Conservation (phyloP, 2,113 vertebrate species). For the Terrapene triunguis region DNA sequence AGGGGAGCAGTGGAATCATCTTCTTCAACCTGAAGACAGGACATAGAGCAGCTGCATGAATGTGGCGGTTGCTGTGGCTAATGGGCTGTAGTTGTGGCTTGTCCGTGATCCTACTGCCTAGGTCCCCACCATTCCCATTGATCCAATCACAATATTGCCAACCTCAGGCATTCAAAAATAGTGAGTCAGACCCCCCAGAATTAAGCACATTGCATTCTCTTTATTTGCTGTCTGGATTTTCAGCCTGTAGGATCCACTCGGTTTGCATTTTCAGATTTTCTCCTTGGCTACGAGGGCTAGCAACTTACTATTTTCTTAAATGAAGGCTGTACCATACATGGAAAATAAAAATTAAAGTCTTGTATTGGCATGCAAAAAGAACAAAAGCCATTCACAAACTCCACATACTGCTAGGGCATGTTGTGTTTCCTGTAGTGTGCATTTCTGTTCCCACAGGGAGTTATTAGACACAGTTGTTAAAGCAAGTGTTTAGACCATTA, state of each 20-base stretch:
- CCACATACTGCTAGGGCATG: slow-evolving; percentile 52
- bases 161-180: not conserved
- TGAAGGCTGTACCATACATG: slow-evolving; percentile 59
- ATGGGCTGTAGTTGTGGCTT: not conserved
- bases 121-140: not conserved
- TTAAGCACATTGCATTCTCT: not conserved
- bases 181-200: not conserved
- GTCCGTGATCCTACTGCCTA: not conserved
- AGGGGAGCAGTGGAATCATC: not conserved
- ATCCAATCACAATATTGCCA: not conserved
- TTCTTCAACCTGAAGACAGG: not conserved
- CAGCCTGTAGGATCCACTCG: not conserved
- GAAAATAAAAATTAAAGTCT: slow-evolving; percentile 70
- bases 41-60: not conserved
- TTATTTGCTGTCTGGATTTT: not conserved
- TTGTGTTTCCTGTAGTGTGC: slow-evolving; percentile 42
- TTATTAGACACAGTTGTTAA: slow-evolving; percentile 26
- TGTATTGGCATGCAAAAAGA: slow-evolving; percentile 63
- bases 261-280: not conserved
- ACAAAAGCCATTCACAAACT: slow-evolving; percentile 72
- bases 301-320: not conserved
- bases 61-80: not conserved
- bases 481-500: not conserved
- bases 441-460: slow-evolving; percentile 7
- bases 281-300: not conserved